Evolutionary conservation across 2,113 vertebrate species (phyloP).

Genomic region (Ptilonorhynchus violaceus): DNA sequence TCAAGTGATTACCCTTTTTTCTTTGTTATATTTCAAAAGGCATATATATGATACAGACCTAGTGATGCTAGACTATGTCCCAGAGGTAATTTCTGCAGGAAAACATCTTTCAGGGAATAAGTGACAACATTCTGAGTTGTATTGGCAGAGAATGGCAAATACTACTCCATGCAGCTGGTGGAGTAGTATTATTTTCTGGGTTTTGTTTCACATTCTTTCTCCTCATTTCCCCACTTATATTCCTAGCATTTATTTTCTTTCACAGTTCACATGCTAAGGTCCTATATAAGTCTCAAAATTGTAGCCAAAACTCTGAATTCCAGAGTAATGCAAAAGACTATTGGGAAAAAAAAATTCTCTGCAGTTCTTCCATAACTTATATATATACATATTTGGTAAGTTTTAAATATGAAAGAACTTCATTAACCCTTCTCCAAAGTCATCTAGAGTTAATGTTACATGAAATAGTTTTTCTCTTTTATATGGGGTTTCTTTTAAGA

Average conservation of each 20-base stretch:
- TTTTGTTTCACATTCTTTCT: background rate
- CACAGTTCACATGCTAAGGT: conserved; percentile 36
- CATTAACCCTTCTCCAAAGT: conserved; percentile 6
- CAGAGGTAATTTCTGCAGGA: background rate
- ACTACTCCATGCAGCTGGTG: background rate
- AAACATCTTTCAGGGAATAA: background rate
- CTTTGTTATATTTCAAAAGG: background rate
- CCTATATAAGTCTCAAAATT: conserved; percentile 12
- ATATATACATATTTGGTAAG: background rate
- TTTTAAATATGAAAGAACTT: conserved; percentile 19
- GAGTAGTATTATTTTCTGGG: background rate
- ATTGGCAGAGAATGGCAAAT: background rate
- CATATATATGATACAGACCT: background rate
- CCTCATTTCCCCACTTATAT: background rate
- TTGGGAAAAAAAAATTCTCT: conserved; percentile 14
- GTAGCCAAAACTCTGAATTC: background rate
- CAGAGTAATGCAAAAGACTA: conserved; percentile 9
- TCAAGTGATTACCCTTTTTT: background rate
- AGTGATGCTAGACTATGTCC: background rate
- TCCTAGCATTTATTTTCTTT: conserved; percentile 55
- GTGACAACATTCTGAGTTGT: background rate
- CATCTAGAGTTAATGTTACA: background rate
- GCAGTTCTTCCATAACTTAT: background rate
- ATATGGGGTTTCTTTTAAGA: background rate
- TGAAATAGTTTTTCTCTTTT: background rate